Conservation (phyloP, 35 echinoderm and acorn worm genomes). For the Eucidaris tribuloides region DNA sequence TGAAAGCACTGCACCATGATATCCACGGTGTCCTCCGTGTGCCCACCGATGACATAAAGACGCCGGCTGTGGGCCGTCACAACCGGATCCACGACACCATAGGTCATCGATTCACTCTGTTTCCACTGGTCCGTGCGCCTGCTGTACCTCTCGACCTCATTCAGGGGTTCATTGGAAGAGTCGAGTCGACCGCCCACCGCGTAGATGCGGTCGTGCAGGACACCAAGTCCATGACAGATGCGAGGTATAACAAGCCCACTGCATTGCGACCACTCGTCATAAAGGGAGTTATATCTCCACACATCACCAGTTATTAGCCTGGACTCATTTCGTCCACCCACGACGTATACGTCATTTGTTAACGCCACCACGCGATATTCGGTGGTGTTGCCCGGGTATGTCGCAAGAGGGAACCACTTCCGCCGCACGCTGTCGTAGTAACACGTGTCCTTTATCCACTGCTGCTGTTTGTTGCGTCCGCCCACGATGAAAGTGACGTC, state of each 20-base stretch:
- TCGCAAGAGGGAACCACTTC: constrained; percentile 83
- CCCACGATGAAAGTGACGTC: constrained; percentile 90
- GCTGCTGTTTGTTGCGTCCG: constrained; percentile 74
- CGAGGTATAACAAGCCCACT: constrained; percentile 45
- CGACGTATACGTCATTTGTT: constrained; percentile 88
- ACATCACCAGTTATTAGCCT: constrained; percentile 64
- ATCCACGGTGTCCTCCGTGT: constrained; percentile 46
- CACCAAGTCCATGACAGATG: constrained; percentile 72
- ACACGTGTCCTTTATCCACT: constrained; percentile 88
- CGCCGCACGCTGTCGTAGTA: constrained; percentile 83
- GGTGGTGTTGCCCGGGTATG: constrained; percentile 60
- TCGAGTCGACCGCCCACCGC: constrained; percentile 73
- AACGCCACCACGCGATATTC: constrained; percentile 78
- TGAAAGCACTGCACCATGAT: constrained; percentile 97
- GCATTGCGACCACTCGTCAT: constrained; percentile 83
- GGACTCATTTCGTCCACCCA: constrained; percentile 64
- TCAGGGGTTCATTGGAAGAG: constrained; percentile 50
- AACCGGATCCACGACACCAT: constrained; percentile 89
- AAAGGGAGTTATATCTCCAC: constrained; percentile 87
- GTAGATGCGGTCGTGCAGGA: constrained; percentile 87
- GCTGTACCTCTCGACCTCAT: constrained; percentile 75
- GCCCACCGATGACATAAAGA: constrained; percentile 87
- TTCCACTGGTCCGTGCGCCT: constrained; percentile 85
- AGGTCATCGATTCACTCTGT: constrained; percentile 73
- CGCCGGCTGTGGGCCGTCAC: constrained; percentile 82